phyloP scores from a whole-genome alignment of 2,888 invertebrate species.

The Volucella inflata region DNA sequence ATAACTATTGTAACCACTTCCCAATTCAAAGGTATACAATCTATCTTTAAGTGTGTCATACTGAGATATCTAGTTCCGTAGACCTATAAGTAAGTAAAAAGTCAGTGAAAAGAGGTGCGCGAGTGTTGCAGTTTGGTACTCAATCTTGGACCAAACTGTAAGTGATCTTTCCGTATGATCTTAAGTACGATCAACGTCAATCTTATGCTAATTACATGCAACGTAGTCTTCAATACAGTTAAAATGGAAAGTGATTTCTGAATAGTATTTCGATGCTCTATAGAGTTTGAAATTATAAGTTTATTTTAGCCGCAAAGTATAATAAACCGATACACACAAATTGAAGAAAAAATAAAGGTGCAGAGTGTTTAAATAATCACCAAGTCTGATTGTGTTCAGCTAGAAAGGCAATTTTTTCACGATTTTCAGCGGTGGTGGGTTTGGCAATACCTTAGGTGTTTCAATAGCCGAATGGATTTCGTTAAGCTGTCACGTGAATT shows the following conservation, averaged over 20 bases:
- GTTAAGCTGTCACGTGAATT: slow-evolving; percentile 41
- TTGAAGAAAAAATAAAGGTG: slow-evolving; percentile 18
- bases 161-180: slow-evolving; percentile 43
- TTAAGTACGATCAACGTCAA: slow-evolving; percentile 19
- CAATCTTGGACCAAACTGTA: slow-evolving; percentile 56
- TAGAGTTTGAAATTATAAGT: slow-evolving; percentile 41
- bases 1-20: slow-evolving; percentile 42
- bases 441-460: slow-evolving; percentile 17
- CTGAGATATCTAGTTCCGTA: slow-evolving; percentile 28
- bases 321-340: not conserved
- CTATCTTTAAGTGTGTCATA: slow-evolving; percentile 64
- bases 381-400: slow-evolving; percentile 33
- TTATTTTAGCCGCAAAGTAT: slow-evolving; percentile 65
- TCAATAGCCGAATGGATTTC: slow-evolving; percentile 42
- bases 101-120: slow-evolving; percentile 58
- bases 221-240: slow-evolving; percentile 18
- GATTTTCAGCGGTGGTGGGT: slow-evolving; percentile 8
- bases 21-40: slow-evolving; percentile 69
- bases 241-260: slow-evolving; percentile 72
- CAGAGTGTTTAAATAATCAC: slow-evolving; percentile 48
- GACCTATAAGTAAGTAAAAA: slow-evolving; percentile 36
- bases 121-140: slow-evolving; percentile 58
- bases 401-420: slow-evolving; percentile 7
- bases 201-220: slow-evolving; percentile 52
- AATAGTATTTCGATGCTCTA: slow-evolving; percentile 55